These are phyloP conservation scores for Enteromius trimaculatus DNA, from an alignment of 2,797 vertebrate species.

Conservation along the genomic window DNA sequence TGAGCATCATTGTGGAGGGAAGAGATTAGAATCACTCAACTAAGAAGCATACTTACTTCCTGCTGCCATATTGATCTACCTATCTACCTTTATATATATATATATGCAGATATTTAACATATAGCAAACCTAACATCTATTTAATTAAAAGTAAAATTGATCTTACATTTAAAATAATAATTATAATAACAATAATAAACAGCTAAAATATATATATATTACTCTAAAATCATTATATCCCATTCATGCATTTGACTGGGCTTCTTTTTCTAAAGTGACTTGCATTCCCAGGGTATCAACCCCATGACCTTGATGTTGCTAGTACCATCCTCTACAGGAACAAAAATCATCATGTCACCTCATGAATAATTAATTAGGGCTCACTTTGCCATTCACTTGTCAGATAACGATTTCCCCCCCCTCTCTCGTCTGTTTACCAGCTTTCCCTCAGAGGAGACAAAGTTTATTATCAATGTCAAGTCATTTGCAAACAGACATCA, in stretches of 20 bases:
- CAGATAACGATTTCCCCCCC: slow-evolving; percentile 1
- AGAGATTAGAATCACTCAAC: slow-evolving; percentile 26
- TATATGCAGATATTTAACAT: too few species aligned
- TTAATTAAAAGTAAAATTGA: not conserved
- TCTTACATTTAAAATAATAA: not conserved
- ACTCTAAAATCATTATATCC: not conserved
- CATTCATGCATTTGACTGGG: not conserved
- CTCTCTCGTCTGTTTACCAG: slow-evolving; percentile 19
- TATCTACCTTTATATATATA: not conserved
- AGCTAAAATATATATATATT: not conserved
- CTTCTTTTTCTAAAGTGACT: not conserved
- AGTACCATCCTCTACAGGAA: slow-evolving; percentile 29
- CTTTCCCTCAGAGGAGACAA: slow-evolving; percentile 2
- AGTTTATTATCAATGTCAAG: slow-evolving; percentile 34
- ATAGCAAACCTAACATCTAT: not conserved
- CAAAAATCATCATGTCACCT: slow-evolving; percentile 40
- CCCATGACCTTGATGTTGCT: slow-evolving; percentile 20
- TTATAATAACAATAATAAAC: not conserved
- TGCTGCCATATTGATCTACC: not conserved
- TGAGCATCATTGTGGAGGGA: slow-evolving; percentile 13
- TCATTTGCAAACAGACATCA: slow-evolving; percentile 8
- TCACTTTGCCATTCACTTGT: slow-evolving; percentile 44
- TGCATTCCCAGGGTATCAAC: slow-evolving; percentile 4
- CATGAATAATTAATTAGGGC: slow-evolving; percentile 43
- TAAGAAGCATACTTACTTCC: not conserved